Base-by-base conservation (phyloP, 2,888 invertebrate species). In the Drosophila nr. perissopoda region DNA sequence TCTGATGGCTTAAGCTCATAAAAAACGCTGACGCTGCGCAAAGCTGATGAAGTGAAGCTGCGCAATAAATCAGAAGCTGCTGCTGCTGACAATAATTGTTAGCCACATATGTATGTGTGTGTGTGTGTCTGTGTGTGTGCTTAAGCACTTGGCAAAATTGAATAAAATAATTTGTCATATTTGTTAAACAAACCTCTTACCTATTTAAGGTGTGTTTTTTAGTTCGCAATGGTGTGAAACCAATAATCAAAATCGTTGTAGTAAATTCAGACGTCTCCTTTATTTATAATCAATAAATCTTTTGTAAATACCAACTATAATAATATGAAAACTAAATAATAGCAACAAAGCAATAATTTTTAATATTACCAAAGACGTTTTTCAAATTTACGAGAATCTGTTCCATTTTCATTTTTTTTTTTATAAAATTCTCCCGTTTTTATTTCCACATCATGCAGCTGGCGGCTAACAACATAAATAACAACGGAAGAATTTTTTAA, bases 11-110 rank as follows among this genome's bases (percentile, higher is more conserved):
- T 62, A 36, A 11, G 45, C 70, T 79, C 72, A 85, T 79, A 85
- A 79, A 81, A 85, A 77, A 60, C 40, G 87, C 87, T 87, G 87
- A 86, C 86, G 42, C 53, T 78, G 85, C 85, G 69, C 51, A 69
- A 82, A 77, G 52, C 63, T 76, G 64, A 51, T 65, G 53, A 75
- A 78, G 66, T 64, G 82, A 76, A 71, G 80, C 87, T 80, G 80
- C 71, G 76, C 67, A 73, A 74, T 78, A 73, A 71, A 68, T 62
- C 48, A 56, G 27, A 59, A 53, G 34, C 13, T 21, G 58, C 48
- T 21, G 58, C 48, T 60, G 45, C 60, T 67, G 36, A 54, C 58
- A 58, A 25, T 49, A 52, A 64, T 34, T 61, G 56, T 33, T 53
- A n/a, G 62, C 54, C 60, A 36, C 21, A 45, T 45, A 7, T 16